A percentile compares a stretch with the other conserved stretches of the same genome.
These are phyloP conservation scores for Zosterops pallidus DNA, from an alignment of 2,113 vertebrate species.

Conservation along the genomic window DNA sequence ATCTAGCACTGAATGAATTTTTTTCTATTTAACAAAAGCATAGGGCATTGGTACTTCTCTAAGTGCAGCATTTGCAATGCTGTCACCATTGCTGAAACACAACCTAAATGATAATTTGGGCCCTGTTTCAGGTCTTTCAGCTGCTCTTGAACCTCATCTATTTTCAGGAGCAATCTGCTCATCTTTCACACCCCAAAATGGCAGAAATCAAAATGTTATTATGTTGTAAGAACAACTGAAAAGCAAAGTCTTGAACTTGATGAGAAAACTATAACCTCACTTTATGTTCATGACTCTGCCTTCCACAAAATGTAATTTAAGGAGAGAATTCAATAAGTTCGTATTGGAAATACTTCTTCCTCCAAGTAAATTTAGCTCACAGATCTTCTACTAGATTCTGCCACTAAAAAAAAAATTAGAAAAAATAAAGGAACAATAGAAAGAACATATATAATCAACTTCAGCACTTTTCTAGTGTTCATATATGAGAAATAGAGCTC, in stretches of 20 bases:
- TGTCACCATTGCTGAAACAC: not conserved
- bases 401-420: not conserved
- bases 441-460: not conserved
- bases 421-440: not conserved
- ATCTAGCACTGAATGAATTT: not conserved
- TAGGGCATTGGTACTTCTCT: not conserved
- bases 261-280: constrained; percentile 9
- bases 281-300: not conserved
- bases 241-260: not conserved
- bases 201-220: constrained; percentile 32
- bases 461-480: not conserved
- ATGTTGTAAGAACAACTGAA: constrained; percentile 5
- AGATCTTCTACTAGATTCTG: not conserved
- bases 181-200: constrained; percentile 11
- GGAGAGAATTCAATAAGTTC: constrained; percentile 3
- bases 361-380: not conserved
- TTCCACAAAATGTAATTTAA: constrained; percentile 15
- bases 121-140: not conserved
- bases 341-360: not conserved
- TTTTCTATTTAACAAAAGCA: not conserved
- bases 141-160: not conserved
- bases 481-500: not conserved
- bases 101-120: not conserved
- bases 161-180: constrained; percentile 29
- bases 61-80: not conserved